These are phyloP conservation scores for Battus philenor DNA, from an alignment of 1,140 invertebrate genomes.

Conservation along the genomic window DNA sequence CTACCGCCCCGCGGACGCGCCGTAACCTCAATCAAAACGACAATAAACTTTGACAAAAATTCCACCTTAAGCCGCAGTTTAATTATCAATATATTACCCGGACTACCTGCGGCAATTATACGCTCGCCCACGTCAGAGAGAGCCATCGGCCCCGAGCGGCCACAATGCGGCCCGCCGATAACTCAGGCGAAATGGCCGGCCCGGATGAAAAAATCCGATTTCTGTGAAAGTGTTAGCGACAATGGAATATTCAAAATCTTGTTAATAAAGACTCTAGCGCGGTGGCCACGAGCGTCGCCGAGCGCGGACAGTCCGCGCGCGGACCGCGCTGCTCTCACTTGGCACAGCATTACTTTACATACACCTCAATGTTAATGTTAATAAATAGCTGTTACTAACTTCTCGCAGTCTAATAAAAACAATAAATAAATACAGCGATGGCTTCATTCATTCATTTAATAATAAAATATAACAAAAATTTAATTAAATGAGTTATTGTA, in stretches of 20 bases:
- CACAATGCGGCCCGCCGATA: conserved; percentile 68
- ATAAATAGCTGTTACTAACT: too few relatives aligned
- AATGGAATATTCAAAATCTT: conserved; percentile 72
- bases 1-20: conserved; percentile 50
- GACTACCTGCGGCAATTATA: conserved; percentile 71
- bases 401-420: too few relatives aligned
- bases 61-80: conserved; percentile 68
- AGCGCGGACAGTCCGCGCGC: too few relatives aligned
- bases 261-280: conserved; percentile 69
- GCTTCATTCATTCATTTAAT: too few relatives aligned
- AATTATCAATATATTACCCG: conserved; percentile 71
- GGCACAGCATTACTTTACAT: neutral
- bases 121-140: conserved; percentile 70
- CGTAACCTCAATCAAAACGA: conserved; percentile 71
- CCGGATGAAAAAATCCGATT: conserved; percentile 44
- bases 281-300: conserved; percentile 9
- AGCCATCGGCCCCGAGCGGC: conserved; percentile 56
- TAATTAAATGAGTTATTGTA: too few relatives aligned
- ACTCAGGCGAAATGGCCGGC: conserved; percentile 74
- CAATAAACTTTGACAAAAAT: conserved; percentile 73
- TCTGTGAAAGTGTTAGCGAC: conserved; percentile 71
- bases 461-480: too few relatives aligned
- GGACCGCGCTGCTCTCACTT: too few relatives aligned
- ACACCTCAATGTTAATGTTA: neutral
- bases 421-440: too few relatives aligned